These are phyloP conservation scores for Dioctria rufipes DNA, from an alignment of 2,888 invertebrate genomes.

Conservation along the genomic window DNA sequence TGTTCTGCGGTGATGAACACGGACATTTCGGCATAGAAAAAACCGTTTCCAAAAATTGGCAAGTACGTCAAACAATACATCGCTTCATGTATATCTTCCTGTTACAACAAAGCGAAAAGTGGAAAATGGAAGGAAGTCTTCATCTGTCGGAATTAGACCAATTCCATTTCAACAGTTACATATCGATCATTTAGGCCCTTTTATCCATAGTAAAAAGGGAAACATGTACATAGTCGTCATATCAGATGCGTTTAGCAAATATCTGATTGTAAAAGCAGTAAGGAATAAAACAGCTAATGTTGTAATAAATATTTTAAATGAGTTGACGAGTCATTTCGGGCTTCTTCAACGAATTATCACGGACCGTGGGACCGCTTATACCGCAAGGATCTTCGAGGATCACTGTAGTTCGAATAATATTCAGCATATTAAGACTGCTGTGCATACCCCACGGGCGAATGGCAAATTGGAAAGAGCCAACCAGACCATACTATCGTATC, in stretches of 20 bases:
- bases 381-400: background rate
- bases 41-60: constrained; percentile 28
- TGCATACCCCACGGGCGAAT: constrained; percentile 15
- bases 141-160: background rate
- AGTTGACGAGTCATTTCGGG: background rate
- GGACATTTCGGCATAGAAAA: constrained; percentile 35
- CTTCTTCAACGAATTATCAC: background rate
- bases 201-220: constrained; percentile 39
- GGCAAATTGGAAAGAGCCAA: constrained; percentile 14
- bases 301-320: background rate
- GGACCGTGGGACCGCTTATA: background rate
- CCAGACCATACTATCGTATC: constrained; percentile 1
- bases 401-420: background rate
- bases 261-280: constrained; percentile 49
- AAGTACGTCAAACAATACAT: constrained; percentile 27
- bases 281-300: constrained; percentile 27
- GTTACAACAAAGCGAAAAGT: constrained; percentile 16
- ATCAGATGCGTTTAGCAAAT: constrained; percentile 55
- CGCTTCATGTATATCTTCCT: constrained; percentile 14
- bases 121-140: constrained; percentile 9
- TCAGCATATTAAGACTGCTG: background rate
- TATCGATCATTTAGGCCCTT: constrained; percentile 54
- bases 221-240: constrained; percentile 48
- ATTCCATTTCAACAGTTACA: constrained; percentile 24
- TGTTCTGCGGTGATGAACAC: constrained; percentile 10